Conservation (phyloP, 92 coral and sea anemone species). For the Paramuricea clavata region DNA sequence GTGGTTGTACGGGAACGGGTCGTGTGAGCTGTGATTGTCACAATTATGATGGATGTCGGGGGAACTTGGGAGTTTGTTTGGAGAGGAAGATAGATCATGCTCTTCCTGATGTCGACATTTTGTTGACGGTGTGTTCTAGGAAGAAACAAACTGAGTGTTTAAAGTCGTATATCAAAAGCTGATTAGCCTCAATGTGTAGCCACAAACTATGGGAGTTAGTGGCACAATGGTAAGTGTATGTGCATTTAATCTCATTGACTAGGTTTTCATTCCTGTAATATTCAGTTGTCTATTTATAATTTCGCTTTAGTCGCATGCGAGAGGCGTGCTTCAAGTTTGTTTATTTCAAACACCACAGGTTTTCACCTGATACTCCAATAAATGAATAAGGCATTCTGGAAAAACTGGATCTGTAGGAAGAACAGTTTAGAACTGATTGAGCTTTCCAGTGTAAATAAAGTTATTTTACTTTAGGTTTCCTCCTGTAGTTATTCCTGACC, state of each 20-base stretch:
- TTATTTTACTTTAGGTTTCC: too few relatives aligned
- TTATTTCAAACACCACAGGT: not conserved
- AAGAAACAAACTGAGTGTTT: not conserved
- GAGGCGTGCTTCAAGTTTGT: not conserved
- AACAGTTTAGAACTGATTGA: too few relatives aligned
- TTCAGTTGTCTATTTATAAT: too few relatives aligned
- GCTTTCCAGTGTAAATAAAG: too few relatives aligned
- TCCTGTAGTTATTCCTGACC: too few relatives aligned
- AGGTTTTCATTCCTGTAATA: not conserved
- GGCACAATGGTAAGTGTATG: not conserved
- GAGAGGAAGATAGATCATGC: not conserved
- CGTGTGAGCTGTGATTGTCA: constrained; percentile 9
- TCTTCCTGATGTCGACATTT: constrained; percentile 23
- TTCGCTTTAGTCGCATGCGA: too few relatives aligned
- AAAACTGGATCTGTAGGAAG: too few relatives aligned
- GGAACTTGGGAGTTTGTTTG: not conserved
- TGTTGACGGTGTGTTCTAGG: not conserved
- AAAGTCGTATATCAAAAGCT: too few relatives aligned
- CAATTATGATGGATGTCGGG: not conserved
- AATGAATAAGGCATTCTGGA: not conserved
- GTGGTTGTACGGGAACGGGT: constrained; percentile 36
- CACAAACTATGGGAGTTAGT: not conserved
- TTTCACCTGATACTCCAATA: too few relatives aligned
- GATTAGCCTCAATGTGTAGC: too few relatives aligned
- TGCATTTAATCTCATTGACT: not conserved